Conservation (phyloP, 1,140 invertebrate genomes). For the Melanaphis sacchari region DNA sequence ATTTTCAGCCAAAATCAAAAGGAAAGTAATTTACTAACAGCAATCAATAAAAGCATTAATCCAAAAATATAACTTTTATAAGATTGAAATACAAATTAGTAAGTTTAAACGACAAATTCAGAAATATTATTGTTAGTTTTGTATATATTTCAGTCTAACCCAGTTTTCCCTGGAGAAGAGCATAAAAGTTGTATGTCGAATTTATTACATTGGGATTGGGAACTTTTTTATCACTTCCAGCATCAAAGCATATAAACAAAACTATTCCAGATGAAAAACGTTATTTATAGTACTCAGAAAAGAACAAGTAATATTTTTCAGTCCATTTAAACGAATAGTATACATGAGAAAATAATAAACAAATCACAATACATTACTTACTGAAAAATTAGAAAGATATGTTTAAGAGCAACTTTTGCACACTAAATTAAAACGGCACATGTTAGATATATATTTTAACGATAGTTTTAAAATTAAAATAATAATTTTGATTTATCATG, state of each 20-base stretch:
- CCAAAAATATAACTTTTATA: neutral
- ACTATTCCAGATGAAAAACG: constrained; percentile 22
- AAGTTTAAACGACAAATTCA: neutral
- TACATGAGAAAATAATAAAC: constrained; percentile 39
- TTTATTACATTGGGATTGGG: constrained; percentile 33
- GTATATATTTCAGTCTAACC: constrained; percentile 26
- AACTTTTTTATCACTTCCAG: constrained; percentile 44
- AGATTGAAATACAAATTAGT: neutral
- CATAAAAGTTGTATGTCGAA: constrained; percentile 11
- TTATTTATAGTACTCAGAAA: neutral
- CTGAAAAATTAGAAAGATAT: neutral
- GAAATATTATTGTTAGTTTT: constrained; percentile 20
- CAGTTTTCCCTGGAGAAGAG: constrained; percentile 31
- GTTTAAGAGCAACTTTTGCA: neutral
- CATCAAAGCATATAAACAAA: constrained; percentile 33
- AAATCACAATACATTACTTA: neutral
- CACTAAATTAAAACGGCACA: neutral
- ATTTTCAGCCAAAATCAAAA: neutral
- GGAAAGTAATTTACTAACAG: neutral
- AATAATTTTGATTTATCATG: neutral
- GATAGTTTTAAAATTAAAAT: neutral
- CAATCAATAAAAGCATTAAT: neutral
- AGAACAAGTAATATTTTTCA: constrained; percentile 31
- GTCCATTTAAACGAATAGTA: neutral
- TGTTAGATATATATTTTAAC: neutral